Percentiles rank a stretch among this genome's conserved stretches.
phyloP scores from a whole-genome alignment of 2,888 invertebrate species.

The Trisateles emortualis region DNA sequence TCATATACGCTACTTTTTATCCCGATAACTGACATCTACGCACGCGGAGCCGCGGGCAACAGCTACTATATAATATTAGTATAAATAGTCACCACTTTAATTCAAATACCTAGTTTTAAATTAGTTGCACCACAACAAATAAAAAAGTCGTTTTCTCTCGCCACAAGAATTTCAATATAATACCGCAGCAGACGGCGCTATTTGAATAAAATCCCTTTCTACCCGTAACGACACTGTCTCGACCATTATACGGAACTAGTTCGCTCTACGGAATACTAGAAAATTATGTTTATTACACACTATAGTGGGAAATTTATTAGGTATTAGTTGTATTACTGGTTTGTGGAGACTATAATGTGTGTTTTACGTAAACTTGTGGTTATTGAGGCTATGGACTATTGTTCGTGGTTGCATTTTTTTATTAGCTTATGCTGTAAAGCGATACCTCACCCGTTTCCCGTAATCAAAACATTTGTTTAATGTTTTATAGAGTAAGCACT shows the following conservation, averaged over 20 bases:
- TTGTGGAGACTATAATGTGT: neutral
- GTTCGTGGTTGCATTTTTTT: too few species aligned
- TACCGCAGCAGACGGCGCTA: conserved; percentile 47
- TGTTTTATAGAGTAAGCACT: too few species aligned
- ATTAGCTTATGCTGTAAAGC: too few species aligned
- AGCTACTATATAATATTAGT: too few species aligned
- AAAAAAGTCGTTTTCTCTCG: conserved; percentile 19
- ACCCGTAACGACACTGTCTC: conserved; percentile 43
- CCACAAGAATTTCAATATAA: conserved; percentile 50
- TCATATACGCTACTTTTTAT: too few species aligned
- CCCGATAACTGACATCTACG: too few species aligned
- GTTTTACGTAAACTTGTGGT: neutral
- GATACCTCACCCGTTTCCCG: too few species aligned
- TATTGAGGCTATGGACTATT: neutral
- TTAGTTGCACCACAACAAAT: conserved; percentile 6
- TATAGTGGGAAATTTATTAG: conserved; percentile 36
- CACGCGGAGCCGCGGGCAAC: too few species aligned
- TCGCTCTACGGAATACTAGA: conserved; percentile 37
- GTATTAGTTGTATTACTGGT: conserved; percentile 36
- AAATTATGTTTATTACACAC: conserved; percentile 42
- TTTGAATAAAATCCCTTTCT: conserved; percentile 61
- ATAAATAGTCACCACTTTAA: neutral
- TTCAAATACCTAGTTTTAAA: conserved; percentile 4
- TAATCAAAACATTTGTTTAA: too few species aligned
- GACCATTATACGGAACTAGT: conserved; percentile 40